A percentile compares a stretch with the other conserved stretches of the same genome.
These are phyloP conservation scores for Saccopteryx leptura DNA, from an alignment of 2,113 vertebrate genomes.

Conservation along the genomic window DNA sequence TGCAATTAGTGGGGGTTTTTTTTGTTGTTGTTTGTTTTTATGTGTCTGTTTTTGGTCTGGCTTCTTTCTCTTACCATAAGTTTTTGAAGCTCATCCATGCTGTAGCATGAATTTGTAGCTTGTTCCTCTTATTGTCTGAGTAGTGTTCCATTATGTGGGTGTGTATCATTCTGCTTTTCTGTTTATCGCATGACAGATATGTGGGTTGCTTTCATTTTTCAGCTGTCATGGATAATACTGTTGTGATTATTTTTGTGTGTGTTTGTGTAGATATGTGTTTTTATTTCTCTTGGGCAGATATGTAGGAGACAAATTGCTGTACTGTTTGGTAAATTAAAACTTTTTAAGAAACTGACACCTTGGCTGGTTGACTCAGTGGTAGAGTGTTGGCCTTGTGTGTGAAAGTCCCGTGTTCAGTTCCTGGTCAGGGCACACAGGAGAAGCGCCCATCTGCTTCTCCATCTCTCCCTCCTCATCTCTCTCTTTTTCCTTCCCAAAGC, in stretches of 20 bases:
- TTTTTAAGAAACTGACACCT: neutral
- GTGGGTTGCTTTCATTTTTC: neutral
- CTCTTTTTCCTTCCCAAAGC: too few species aligned
- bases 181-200: neutral
- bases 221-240: neutral
- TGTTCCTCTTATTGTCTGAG: neutral
- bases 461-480: too few species aligned
- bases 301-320: neutral
- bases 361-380: too few species aligned
- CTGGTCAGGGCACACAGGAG: too few species aligned
- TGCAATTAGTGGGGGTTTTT: neutral
- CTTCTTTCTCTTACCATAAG: neutral
- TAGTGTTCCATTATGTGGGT: neutral
- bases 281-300: neutral
- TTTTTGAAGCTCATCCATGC: neutral
- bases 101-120: neutral
- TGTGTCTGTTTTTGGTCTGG: neutral
- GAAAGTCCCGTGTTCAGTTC: too few species aligned
- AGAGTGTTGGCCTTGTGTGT: too few species aligned
- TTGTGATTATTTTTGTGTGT: neutral
- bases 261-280: neutral
- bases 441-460: too few species aligned
- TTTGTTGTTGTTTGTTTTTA: neutral
- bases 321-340: neutral
- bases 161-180: neutral